These are phyloP conservation scores for Tinea trinotella DNA, from an alignment of 2,888 invertebrate genomes.

Conservation along the genomic window DNA sequence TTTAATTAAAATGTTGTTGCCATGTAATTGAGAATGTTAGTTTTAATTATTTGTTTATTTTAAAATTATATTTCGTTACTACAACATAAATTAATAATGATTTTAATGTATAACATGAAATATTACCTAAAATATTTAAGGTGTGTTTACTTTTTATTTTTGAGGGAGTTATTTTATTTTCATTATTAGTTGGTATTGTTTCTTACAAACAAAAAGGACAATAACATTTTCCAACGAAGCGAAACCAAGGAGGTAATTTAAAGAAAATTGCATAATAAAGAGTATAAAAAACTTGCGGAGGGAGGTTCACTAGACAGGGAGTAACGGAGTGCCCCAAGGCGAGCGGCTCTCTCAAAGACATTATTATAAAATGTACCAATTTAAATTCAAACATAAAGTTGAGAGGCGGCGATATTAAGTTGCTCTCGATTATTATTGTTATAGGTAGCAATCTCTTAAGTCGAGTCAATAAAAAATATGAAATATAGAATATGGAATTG, in stretches of 20 bases:
- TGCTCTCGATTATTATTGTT: constrained; percentile 8
- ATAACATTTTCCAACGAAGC: neutral
- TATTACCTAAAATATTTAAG: too few species aligned
- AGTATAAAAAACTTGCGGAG: constrained; percentile 31
- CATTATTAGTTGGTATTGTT: too few species aligned
- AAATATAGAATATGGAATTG: neutral
- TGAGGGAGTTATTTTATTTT: too few species aligned
- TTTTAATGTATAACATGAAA: too few species aligned
- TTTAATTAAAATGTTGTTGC: too few species aligned
- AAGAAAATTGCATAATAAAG: constrained; percentile 67
- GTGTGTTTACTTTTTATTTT: too few species aligned
- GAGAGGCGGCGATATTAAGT: constrained; percentile 26
- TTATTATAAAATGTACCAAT: constrained; percentile 63
- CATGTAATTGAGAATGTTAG: too few species aligned
- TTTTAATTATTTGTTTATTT: too few species aligned
- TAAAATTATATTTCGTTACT: too few species aligned
- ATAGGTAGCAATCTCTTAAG: constrained; percentile 4
- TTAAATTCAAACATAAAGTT: constrained; percentile 60
- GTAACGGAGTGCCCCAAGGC: constrained; percentile 21
- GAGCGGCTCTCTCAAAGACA: constrained; percentile 41
- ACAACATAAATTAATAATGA: too few species aligned
- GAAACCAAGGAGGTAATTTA: constrained; percentile 47
- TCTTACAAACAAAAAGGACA: neutral
- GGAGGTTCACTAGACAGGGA: constrained; percentile 10
- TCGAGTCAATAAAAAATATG: neutral